phyloP scores from a whole-genome alignment of 1,140 invertebrate genomes.

The Macrosteles quadrilineatus region DNA sequence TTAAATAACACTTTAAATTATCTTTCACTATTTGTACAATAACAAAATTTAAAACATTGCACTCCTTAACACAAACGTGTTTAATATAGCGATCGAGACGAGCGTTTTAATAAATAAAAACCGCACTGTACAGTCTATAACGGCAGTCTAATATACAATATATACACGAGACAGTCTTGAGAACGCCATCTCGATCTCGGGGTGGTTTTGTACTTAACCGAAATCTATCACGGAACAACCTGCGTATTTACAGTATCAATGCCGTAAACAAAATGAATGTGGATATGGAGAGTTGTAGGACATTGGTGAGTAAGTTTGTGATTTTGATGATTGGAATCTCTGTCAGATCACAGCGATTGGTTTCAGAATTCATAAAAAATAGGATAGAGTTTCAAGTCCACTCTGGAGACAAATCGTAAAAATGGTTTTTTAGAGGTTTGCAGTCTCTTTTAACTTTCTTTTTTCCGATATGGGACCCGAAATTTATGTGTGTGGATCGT shows the following conservation, averaged over 20 bases:
- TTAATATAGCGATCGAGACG: not conserved
- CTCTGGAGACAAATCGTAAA: too few species aligned
- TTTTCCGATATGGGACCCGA: too few species aligned
- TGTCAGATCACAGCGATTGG: too few species aligned
- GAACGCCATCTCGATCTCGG: not conserved
- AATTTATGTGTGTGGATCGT: too few species aligned
- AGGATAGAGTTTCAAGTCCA: too few species aligned
- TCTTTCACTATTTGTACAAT: conserved; percentile 10
- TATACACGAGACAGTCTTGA: not conserved
- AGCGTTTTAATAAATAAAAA: conserved; percentile 15
- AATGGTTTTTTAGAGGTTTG: too few species aligned
- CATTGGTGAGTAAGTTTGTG: too few species aligned
- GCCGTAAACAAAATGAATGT: too few species aligned
- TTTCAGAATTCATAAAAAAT: too few species aligned
- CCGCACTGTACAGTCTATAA: not conserved
- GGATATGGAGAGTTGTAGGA: too few species aligned
- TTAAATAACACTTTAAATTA: conserved; percentile 27
- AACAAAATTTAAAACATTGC: conserved; percentile 28
- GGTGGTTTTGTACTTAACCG: conserved; percentile 13
- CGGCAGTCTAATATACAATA: not conserved
- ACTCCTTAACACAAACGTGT: conserved; percentile 9
- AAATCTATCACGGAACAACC: conserved; percentile 23
- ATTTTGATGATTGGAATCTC: too few species aligned
- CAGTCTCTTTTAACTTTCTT: too few species aligned
- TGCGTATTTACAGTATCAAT: not conserved